phyloP scores from a whole-genome alignment of 2,888 invertebrate genomes.

The Drosophila aldrichi region DNA sequence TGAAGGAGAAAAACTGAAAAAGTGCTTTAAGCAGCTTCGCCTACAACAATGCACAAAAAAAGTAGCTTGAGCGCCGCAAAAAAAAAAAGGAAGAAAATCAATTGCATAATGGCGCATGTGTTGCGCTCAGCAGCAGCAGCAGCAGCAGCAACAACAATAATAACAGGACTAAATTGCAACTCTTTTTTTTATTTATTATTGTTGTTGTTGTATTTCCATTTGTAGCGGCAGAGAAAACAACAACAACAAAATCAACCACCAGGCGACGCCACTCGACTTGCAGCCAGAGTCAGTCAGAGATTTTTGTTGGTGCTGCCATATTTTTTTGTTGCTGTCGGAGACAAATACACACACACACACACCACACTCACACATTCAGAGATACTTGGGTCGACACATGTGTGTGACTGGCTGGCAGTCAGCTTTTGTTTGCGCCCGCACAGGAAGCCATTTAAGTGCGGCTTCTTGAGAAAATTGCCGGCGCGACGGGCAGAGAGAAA shows the following conservation, averaged over 20 bases:
- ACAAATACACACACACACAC: conserved; percentile 42
- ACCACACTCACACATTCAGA: conserved; percentile 16
- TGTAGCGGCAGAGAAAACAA: conserved; percentile 45
- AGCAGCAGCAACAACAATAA: conserved; percentile 31
- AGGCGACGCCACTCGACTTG: conserved; percentile 61
- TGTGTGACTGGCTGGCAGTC: conserved; percentile 43
- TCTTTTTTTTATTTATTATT: conserved; percentile 60
- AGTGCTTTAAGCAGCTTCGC: conserved; percentile 51
- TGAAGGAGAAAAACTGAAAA: conserved; percentile 15
- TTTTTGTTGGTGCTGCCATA: conserved; percentile 68
- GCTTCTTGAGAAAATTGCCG: conserved; percentile 83
- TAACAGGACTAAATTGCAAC: conserved; percentile 64
- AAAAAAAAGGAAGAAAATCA: conserved; percentile 73
- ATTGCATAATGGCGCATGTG: conserved; percentile 83
- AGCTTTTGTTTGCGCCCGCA: conserved; percentile 76
- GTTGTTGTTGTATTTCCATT: conserved; percentile 34
- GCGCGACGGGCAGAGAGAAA: conserved; percentile 54
- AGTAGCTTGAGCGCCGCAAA: conserved; percentile 34
- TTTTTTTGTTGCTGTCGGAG: conserved; percentile 67
- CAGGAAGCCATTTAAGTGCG: conserved; percentile 84
- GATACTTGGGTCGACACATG: conserved; percentile 28
- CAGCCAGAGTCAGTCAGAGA: conserved; percentile 51
- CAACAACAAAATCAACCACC: conserved; percentile 64
- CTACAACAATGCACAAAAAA: conserved; percentile 54
- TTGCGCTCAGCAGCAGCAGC: conserved; percentile 60